Percentiles rank a stretch among this genome's conserved stretches.
Evolutionary conservation across 1,140 invertebrate genomes (phyloP).

Genomic region (Diachasma alloeum): DNA sequence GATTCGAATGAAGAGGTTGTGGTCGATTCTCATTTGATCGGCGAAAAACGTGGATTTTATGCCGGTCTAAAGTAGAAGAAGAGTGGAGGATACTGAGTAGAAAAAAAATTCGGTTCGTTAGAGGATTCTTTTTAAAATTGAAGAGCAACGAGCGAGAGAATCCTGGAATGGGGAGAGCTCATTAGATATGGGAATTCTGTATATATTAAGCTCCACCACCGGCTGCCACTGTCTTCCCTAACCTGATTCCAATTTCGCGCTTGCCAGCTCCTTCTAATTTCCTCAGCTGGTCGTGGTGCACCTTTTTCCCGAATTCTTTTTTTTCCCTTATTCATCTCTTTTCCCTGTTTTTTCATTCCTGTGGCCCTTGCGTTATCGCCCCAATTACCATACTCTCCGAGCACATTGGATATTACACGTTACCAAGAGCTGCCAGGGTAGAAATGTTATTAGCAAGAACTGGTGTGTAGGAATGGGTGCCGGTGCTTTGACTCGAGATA

Average conservation of each 20-base stretch:
- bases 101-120: conserved; percentile 11
- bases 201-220: conserved; percentile 12
- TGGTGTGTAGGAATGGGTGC: neutral
- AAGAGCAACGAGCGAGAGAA: conserved; percentile 2
- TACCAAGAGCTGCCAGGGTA: neutral
- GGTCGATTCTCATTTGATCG: conserved; percentile 11
- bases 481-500: neutral
- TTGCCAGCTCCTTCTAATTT: neutral
- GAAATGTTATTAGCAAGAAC: neutral
- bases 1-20: neutral
- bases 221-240: neutral
- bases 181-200: conserved; percentile 10
- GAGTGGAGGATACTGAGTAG: neutral
- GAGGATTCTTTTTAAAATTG: conserved; percentile 5
- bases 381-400: conserved; percentile 1
- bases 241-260: conserved; percentile 14
- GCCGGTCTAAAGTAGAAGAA: neutral
- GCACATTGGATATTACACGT: neutral
- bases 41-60: neutral
- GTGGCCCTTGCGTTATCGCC: conserved; percentile 3
- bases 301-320: neutral
- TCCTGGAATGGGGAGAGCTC: neutral
- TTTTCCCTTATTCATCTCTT: neutral
- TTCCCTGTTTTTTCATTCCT: neutral
- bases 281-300: neutral